Percentiles rank a stretch among this genome's conserved stretches.
Conservation (phyloP, 2,888 invertebrate species). For the Aphrophora alni region DNA sequence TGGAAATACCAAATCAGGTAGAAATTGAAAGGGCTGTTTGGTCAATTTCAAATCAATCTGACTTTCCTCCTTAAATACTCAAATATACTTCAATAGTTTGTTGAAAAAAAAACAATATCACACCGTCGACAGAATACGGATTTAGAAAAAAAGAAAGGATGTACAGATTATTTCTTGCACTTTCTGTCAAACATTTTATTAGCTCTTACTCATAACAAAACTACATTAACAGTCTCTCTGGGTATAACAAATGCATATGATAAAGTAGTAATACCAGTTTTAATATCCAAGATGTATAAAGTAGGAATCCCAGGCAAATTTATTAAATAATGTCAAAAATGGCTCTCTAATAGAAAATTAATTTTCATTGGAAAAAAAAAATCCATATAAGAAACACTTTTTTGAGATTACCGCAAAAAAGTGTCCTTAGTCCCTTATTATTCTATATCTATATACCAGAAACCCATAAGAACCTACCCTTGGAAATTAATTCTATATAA, state of each 20-base stretch:
- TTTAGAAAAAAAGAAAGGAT: constrained; percentile 16
- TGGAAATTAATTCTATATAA: background rate
- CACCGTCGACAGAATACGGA: background rate
- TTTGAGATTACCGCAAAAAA: background rate
- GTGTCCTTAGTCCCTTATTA: background rate
- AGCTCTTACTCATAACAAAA: background rate
- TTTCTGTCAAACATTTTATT: background rate
- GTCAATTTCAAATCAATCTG: no score
- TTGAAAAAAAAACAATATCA: background rate
- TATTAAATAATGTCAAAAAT: background rate
- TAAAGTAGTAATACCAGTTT: no score
- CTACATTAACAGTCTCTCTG: background rate
- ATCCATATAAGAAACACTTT: background rate
- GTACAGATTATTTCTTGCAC: background rate
- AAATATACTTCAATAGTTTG: constrained; percentile 1
- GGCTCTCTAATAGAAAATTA: background rate
- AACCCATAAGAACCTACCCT: background rate
- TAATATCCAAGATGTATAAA: no score
- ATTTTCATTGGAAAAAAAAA: no score
- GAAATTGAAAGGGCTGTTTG: no score
- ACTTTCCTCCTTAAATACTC: no score
- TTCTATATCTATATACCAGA: background rate
- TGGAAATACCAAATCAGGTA: no score
- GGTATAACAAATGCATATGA: background rate
- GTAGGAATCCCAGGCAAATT: background rate